Evolutionary conservation across 2,888 invertebrate genomes (phyloP), one percentile per base, ranked within the genome.

Genomic region (Andrena dorsata): DNA sequence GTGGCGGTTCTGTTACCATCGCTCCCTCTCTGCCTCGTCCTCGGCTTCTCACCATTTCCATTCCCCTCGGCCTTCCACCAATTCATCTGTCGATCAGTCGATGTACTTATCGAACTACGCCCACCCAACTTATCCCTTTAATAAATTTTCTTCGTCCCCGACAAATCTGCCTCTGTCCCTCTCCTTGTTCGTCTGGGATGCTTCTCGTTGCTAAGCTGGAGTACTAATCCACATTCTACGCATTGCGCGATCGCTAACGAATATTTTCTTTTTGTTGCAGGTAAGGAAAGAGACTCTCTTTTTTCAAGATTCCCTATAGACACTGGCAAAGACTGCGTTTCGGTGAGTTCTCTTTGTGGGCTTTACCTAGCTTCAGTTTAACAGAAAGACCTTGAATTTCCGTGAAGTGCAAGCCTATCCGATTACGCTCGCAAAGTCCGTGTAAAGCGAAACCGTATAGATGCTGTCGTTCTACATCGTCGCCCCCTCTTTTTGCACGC

Each of bases 1-100:
- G 83, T 77, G 89, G 88, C 76, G 78, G 75, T 65, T 85, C 79
- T 82, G 83, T 85, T 84, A 86, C 87, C 76, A 70, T 82, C 84
- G 86, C 75, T 81, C 58, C 64, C 65, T 64, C 56, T 26, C 51
- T 35, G 51, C 13, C 30, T 41, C 51, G 23, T 51, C 13, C 30
- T 41, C 41, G 13, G n/a, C 23, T 32, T 23, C 53, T n/a, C 47
- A 41, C 66, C 26, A 64, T 13, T 56, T 28, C 71, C 65, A 35
- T 60, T 69, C 32, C 16, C 60, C 63, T 8, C 32, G 8, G 26
- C 23, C 53, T 68, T 65, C 75, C 20, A 41, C 26, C 51, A 58
- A 70, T 65, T 58, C 60, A 53, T 66, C 61, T 26, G 30, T 13
- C 63, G 51, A 30, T 30, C 23, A 3, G 35, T 68, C 70, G 69